phyloP scores from a whole-genome alignment of 2,797 vertebrate genomes.

The Hipposideros larvatus region DNA sequence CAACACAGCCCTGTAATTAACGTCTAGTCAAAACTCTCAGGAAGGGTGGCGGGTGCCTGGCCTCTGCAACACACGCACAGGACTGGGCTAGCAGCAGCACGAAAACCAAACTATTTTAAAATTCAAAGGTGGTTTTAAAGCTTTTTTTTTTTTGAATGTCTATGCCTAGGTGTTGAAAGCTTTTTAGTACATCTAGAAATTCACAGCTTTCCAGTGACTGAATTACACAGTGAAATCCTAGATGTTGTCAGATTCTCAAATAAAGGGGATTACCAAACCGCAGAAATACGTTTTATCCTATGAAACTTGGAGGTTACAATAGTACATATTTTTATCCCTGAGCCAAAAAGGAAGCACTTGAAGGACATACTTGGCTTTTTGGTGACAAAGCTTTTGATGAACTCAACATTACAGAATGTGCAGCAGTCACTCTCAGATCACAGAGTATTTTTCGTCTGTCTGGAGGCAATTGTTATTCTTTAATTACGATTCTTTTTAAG shows the following conservation, averaged over 20 bases:
- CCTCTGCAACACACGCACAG: not conserved
- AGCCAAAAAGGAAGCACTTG: not conserved
- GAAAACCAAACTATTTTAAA: not conserved
- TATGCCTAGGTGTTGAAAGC: not conserved
- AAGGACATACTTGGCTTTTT: not conserved
- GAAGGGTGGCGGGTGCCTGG: not conserved
- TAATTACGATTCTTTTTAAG: constrained; percentile 46
- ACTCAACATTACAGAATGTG: not conserved
- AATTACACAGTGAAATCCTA: not conserved
- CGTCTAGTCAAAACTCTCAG: not conserved
- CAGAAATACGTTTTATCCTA: not conserved
- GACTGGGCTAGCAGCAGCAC: not conserved
- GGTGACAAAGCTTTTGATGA: constrained; percentile 28
- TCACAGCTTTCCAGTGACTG: not conserved
- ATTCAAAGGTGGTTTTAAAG: constrained; percentile 30
- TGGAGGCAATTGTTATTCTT: constrained; percentile 1
- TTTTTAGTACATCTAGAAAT: not conserved
- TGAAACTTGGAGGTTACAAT: constrained; percentile 30
- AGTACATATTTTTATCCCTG: not conserved
- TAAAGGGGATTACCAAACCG: not conserved
- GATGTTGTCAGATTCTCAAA: not conserved
- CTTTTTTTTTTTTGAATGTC: not conserved
- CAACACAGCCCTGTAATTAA: not conserved
- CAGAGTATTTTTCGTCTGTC: constrained; percentile 7
- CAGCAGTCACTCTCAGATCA: not conserved